phyloP scores from a whole-genome alignment of 1,140 invertebrate species.

The Melipona quadrifasciata region DNA sequence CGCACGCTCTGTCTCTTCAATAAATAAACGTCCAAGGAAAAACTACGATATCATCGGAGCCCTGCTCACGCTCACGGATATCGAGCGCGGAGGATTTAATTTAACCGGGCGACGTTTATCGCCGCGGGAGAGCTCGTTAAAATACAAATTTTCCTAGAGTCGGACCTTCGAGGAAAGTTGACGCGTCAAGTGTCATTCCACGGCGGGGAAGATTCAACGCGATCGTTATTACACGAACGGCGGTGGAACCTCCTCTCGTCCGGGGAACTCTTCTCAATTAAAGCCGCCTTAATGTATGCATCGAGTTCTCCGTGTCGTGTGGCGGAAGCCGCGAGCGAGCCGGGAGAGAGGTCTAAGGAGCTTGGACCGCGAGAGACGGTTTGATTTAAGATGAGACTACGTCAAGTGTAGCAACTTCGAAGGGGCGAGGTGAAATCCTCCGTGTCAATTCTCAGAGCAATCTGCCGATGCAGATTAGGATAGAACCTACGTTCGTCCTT shows the following conservation, averaged over 20 bases:
- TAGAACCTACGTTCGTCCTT: conserved; percentile 25
- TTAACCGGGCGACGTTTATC: not conserved
- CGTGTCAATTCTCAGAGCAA: conserved; percentile 81
- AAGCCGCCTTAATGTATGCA: conserved; percentile 79
- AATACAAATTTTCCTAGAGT: not conserved
- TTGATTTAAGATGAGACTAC: conserved; percentile 73
- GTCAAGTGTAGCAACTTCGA: conserved; percentile 63
- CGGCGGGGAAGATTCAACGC: not conserved
- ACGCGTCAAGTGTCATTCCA: conserved; percentile 12
- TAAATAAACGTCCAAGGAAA: too few relatives aligned
- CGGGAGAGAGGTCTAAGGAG: conserved; percentile 45
- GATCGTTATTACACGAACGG: conserved; percentile 17
- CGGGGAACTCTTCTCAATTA: conserved; percentile 74
- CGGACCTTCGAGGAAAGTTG: not conserved
- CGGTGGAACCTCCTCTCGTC: conserved; percentile 28
- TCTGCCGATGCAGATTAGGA: conserved; percentile 80
- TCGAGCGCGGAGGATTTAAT: not conserved
- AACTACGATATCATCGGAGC: too few relatives aligned
- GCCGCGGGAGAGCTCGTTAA: not conserved
- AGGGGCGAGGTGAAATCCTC: conserved; percentile 69
- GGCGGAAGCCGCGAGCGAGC: conserved; percentile 39
- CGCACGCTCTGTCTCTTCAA: too few relatives aligned
- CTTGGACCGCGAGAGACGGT: conserved; percentile 66
- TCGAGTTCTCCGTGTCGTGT: conserved; percentile 74
- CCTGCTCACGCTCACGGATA: not conserved